Percentiles rank a stretch among this genome's conserved stretches.
These are phyloP conservation scores for Etheostoma cragini DNA, from an alignment of 2,113 vertebrate genomes.

Conservation along the genomic window DNA sequence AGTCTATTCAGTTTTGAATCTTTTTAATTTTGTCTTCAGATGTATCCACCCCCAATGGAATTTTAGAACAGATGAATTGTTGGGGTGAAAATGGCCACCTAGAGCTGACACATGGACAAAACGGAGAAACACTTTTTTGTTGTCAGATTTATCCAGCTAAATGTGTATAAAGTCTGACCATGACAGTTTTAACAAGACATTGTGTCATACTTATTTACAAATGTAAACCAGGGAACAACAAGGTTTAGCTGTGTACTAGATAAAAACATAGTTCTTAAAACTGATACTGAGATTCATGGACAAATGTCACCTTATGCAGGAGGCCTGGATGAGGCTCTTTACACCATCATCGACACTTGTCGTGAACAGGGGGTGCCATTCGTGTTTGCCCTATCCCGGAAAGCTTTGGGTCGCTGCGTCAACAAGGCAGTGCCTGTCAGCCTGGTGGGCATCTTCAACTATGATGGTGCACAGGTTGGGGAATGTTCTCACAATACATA, in stretches of 20 bases:
- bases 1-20: no score
- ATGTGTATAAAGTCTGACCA: neutral
- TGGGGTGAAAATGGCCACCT: neutral
- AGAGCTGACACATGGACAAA: neutral
- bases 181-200: neutral
- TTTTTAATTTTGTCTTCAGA: no score
- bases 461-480: conserved; percentile 96
- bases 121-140: no score
- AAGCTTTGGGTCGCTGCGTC: conserved; percentile 93
- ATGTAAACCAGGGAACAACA: neutral
- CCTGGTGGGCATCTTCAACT: conserved; percentile 98
- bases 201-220: neutral
- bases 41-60: neutral
- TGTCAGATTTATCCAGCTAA: neutral
- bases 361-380: conserved; percentile 93
- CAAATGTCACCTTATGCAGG: conserved; percentile 79
- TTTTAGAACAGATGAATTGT: neutral
- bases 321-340: conserved; percentile 94
- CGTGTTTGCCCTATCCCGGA: conserved; percentile 95
- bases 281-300: neutral
- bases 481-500: neutral
- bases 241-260: neutral
- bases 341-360: conserved; percentile 92
- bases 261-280: neutral
- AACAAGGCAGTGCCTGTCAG: conserved; percentile 98